Conservation (phyloP, 1,140 invertebrate species). For the Ptiloglossa arizonensis region DNA sequence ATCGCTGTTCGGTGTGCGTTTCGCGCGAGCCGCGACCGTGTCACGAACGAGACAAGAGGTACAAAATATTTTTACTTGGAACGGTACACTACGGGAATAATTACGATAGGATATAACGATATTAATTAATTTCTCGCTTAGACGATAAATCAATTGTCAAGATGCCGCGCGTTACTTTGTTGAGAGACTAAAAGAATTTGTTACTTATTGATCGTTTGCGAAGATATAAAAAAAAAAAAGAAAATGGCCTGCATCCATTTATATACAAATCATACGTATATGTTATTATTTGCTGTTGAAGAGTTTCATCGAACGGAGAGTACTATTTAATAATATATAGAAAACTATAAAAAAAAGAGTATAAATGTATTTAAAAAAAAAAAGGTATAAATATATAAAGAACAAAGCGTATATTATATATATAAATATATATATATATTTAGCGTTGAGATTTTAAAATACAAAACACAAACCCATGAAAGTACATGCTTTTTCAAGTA, state of each 20-base stretch:
- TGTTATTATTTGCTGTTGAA: constrained; percentile 73
- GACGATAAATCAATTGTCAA: constrained; percentile 20
- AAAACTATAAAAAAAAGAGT: constrained; percentile 31
- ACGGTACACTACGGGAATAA: neutral
- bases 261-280: constrained; percentile 58
- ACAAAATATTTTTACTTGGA: constrained; percentile 55
- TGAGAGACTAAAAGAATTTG: constrained; percentile 49
- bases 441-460: constrained; percentile 76
- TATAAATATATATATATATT: constrained; percentile 68
- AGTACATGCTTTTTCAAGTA: constrained; percentile 78
- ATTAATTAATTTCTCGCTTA: constrained; percentile 40
- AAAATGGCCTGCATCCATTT: constrained; percentile 47
- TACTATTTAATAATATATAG: constrained; percentile 64
- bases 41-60: constrained; percentile 49
- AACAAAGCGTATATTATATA: constrained; percentile 70
- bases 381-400: constrained; percentile 68
- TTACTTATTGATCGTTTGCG: constrained; percentile 62
- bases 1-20: constrained; percentile 57
- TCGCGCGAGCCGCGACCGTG: constrained; percentile 64
- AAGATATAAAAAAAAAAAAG: constrained; percentile 7
- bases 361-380: constrained; percentile 55
- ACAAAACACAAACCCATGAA: constrained; percentile 80
- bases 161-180: constrained; percentile 51
- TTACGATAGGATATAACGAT: constrained; percentile 19
- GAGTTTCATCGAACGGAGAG: constrained; percentile 58